These are phyloP conservation scores for Ricordea florida DNA, from an alignment of 92 coral and sea anemone species.

Conservation along the genomic window DNA sequence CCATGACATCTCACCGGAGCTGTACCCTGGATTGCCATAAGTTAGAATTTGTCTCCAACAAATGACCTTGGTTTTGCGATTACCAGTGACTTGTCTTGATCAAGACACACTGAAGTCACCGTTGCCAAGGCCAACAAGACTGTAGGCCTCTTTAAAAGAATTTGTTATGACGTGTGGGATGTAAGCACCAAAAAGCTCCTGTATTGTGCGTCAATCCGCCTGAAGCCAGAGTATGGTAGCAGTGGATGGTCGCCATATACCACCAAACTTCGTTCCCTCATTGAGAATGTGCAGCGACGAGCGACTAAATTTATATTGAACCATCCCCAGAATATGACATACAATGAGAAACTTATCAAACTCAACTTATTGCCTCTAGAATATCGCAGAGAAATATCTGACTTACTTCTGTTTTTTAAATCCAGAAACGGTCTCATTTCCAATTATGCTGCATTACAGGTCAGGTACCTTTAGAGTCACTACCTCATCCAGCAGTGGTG, in stretches of 20 bases:
- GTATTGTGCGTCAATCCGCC: neutral
- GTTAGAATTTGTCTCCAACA: too few relatives aligned
- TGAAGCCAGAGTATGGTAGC: neutral
- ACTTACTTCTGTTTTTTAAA: too few relatives aligned
- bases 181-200: neutral
- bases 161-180: too few relatives aligned
- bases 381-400: conserved; percentile 4
- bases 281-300: conserved; percentile 49
- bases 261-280: neutral
- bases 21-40: too few relatives aligned
- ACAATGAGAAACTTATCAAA: neutral
- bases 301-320: conserved; percentile 51
- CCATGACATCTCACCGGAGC: too few relatives aligned
- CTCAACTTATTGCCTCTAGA: conserved; percentile 14
- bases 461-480: conserved; percentile 57
- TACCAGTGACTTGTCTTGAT: too few relatives aligned
- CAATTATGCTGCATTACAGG: conserved; percentile 27
- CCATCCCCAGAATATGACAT: conserved; percentile 19
- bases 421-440: too few relatives aligned
- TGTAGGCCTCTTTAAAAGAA: too few relatives aligned
- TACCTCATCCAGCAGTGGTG: conserved; percentile 84
- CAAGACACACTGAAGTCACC: too few relatives aligned
- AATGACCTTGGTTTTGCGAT: too few relatives aligned
- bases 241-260: conserved; percentile 49
- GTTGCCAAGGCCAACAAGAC: too few relatives aligned